A percentile compares a stretch with the other conserved stretches of the same genome.
Evolutionary conservation across 2,888 invertebrate genomes (phyloP).

Genomic region (Archips crataeganus): DNA sequence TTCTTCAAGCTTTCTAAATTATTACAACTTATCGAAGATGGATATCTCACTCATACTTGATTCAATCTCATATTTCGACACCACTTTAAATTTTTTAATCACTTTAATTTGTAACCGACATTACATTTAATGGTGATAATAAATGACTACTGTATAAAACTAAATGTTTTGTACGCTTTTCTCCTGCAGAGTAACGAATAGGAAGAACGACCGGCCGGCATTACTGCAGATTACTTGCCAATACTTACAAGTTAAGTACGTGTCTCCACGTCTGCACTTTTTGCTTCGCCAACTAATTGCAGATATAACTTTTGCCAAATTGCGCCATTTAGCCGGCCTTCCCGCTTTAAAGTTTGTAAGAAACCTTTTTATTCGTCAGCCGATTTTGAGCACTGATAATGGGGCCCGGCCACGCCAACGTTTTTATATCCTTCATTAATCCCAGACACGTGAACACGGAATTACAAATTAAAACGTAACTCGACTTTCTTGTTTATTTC

Average conservation of each 20-base stretch:
- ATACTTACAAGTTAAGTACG: slow-evolving; percentile 51
- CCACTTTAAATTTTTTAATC: slow-evolving; percentile 33
- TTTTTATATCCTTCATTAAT: slow-evolving; percentile 48
- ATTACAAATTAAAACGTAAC: slow-evolving; percentile 58
- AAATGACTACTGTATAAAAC: slow-evolving; percentile 15
- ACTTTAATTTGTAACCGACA: slow-evolving; percentile 35
- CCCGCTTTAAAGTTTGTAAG: slow-evolving; percentile 56
- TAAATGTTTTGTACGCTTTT: slow-evolving; percentile 46
- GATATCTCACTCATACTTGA: slow-evolving; percentile 32
- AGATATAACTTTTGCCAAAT: slow-evolving; percentile 72
- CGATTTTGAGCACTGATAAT: slow-evolving; percentile 59
- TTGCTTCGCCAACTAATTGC: slow-evolving; percentile 65
- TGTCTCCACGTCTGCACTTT: slow-evolving; percentile 67
- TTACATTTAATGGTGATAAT: slow-evolving; percentile 34
- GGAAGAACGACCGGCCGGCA: slow-evolving; percentile 61
- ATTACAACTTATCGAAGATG: slow-evolving; percentile 32
- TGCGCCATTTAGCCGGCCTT: slow-evolving; percentile 64
- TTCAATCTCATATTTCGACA: slow-evolving; percentile 36
- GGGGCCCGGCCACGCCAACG: slow-evolving; percentile 53
- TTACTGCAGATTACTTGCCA: slow-evolving; percentile 61
- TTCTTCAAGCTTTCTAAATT: slow-evolving; percentile 40
- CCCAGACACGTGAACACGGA: slow-evolving; percentile 29
- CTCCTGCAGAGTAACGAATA: slow-evolving; percentile 52
- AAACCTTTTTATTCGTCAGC: slow-evolving; percentile 54
- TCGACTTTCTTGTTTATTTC: slow-evolving; percentile 56